Evolutionary conservation across 2,797 vertebrate genomes (phyloP).

Genomic region (Galaxias olidus): DNA sequence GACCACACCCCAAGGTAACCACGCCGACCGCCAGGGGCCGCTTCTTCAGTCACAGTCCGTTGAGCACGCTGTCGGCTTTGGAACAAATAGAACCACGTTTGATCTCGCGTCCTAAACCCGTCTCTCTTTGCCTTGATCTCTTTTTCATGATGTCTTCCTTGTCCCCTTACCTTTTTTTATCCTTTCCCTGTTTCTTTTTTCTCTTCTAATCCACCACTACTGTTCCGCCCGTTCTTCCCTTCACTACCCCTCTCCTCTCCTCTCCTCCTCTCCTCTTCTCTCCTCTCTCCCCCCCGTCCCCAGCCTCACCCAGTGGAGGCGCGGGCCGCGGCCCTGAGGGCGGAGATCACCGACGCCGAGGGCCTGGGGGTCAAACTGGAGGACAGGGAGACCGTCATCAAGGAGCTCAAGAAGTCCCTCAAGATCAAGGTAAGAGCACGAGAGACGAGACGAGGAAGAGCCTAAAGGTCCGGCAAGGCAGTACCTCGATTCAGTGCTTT

Average conservation of each 20-base stretch:
- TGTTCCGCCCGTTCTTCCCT: background rate
- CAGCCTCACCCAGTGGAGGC: constrained; percentile 82
- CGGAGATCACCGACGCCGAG: constrained; percentile 92
- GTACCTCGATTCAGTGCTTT: too few species aligned
- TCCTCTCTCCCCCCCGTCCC: constrained; percentile 14
- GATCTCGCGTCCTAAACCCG: background rate
- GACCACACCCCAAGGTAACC: constrained; percentile 82
- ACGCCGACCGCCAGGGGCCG: too few species aligned
- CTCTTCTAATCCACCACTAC: background rate
- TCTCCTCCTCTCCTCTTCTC: background rate
- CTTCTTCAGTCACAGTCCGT: too few species aligned
- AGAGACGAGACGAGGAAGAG: too few species aligned
- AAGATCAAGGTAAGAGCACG: constrained; percentile 87
- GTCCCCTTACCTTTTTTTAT: background rate
- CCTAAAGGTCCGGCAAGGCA: too few species aligned
- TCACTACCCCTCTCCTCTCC: background rate
- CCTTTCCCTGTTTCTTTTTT: background rate
- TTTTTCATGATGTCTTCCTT: background rate
- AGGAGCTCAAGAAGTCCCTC: constrained; percentile 94
- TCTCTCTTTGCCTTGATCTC: background rate
- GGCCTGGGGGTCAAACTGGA: constrained; percentile 93
- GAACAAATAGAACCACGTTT: too few species aligned
- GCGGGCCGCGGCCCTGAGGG: constrained; percentile 85
- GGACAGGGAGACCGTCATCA: constrained; percentile 92
- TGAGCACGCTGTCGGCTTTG: too few species aligned